These are phyloP conservation scores for Pomacea canaliculata DNA, from an alignment of 2,888 invertebrate genomes.

Conservation along the genomic window DNA sequence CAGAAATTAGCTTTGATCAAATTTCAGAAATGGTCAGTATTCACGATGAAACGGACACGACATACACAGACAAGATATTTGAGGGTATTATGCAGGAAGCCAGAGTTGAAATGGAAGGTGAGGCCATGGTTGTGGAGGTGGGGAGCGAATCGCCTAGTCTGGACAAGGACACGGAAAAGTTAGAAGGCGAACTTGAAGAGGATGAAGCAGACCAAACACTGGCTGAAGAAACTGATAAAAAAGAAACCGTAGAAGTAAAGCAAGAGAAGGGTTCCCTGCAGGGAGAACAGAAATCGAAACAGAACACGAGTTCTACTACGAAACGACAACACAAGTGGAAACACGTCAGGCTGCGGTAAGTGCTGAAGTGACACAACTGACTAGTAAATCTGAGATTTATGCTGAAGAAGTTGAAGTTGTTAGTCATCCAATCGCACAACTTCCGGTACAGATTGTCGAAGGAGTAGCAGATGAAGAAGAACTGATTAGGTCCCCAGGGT, in stretches of 20 bases:
- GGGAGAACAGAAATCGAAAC: background rate
- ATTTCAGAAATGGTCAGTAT: conserved; percentile 27
- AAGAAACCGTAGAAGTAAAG: conserved; percentile 3
- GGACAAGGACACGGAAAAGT: background rate
- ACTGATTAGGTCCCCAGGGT: conserved; percentile 8
- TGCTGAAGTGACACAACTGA: too few relatives aligned
- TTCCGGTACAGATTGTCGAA: conserved; percentile 13
- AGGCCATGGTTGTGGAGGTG: conserved; percentile 24
- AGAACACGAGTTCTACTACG: conserved; percentile 29
- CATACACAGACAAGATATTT: conserved; percentile 17
- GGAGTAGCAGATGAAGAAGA: conserved; percentile 23
- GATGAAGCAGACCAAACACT: conserved; percentile 2
- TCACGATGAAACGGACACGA: conserved; percentile 15
- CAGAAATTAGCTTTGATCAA: conserved; percentile 13
- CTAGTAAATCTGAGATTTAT: conserved; percentile 22
- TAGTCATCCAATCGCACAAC: background rate
- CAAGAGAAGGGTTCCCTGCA: conserved; percentile 1
- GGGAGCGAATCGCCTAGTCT: conserved; percentile 19
- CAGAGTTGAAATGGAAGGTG: conserved; percentile 25
- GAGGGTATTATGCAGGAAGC: conserved; percentile 27
- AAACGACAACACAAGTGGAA: conserved; percentile 8
- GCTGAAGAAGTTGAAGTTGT: conserved; percentile 19
- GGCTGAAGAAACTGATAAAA: conserved; percentile 26
- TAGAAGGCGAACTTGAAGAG: background rate
- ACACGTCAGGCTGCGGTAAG: too few relatives aligned